Base-by-base conservation (phyloP, 1,140 invertebrate species). In the Pteromalus puparum region DNA sequence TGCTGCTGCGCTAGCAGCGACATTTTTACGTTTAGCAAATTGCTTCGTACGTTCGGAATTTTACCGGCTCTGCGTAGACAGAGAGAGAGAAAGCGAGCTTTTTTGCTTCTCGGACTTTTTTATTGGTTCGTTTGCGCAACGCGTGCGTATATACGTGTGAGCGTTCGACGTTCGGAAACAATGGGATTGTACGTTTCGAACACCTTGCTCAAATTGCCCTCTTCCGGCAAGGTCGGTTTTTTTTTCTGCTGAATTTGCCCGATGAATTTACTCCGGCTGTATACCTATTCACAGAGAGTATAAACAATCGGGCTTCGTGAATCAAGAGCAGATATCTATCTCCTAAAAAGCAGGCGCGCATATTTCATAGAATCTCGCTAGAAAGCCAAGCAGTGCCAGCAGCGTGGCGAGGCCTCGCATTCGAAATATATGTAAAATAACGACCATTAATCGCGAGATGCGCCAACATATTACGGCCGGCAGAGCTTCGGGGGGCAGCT, bases 401-500 rank as follows among this genome's bases (percentile, higher is more conserved):
- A n/a, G n/a, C 1, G 79, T 34, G 70, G 68, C 13, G 72, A 74
- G 67, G 38, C 85, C 74, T 76, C 21, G 21, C 67, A 87, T 87
- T 89, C 81, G 84, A 88, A 90, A 18, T 70, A 70, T 70, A 28
- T 61, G 89, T 89, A 88, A 87, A 88, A 89, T 89, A 90, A 89
- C 87, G 83, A 85, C 86, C 83, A 90, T 91, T 90, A 91, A 89
- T 90, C 87, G 87, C 74, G 82, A 86, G 87, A 80, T 85, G 85
- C 53, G 65, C 2, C 81, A 88, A 88, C 88, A 88, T 90, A 89
- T 88, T 90, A 88, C 84, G 86, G 24, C 34, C 72, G 73, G 46
- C 82, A 83, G 81, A 81, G 83, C 87, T 88, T 81, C 81, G 73
- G 78, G 13, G 46, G 87, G 79, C 86, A 87, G 81, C 82, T 89